Base-by-base conservation (phyloP, 2,888 invertebrate genomes). In the Fragum fragum region DNA sequence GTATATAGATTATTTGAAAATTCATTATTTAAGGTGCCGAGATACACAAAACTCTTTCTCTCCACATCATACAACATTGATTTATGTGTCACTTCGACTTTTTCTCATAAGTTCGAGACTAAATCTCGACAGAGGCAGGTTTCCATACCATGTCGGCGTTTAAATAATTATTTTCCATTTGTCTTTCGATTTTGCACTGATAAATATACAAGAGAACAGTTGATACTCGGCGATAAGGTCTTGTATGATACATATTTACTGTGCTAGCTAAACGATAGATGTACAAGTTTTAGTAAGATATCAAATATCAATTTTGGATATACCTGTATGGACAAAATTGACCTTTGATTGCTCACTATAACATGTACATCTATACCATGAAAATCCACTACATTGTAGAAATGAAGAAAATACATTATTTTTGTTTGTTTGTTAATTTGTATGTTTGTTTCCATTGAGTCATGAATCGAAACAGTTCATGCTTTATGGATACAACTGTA, bases 161-260 rank as follows among this genome's bases (percentile, higher is more conserved):
- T 85, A 6, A 53, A 68, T 61, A n/a, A 71, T 16, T 82, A 74
- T 59, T 80, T 78, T 73, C 79, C 85, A 5, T 85, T 85, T 82
- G 85, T 85, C 11, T 77, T 80, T 73, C 70, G 57, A 18, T 6
- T n/a, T 14, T 39, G 59, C 18, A 18, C 0, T 42, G 26, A 26
- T 7, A 16, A 26, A 1, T 42, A 21, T 26, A 23, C 16, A 9
- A 36, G 2, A 9, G 66, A 66, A 42, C 66, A 42, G 42, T 36
- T 66, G 32, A 21, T 42, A 14, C 39, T 26, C 16, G 5, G 21
- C n/a, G 42, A 23, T 42, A n/a, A 23, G 7, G 18, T 21, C 6
- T 36, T 42, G 6, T 66, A 66, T 66, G 66, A 39, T 42, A 5
- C 9, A n/a, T 11, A 42, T 9, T 3, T 42, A 1, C 1, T 7